A percentile compares a stretch with the other conserved stretches of the same genome.
These are phyloP conservation scores for Notarius lentiginosus DNA, from an alignment of 2,113 vertebrate genomes.

Conservation along the genomic window DNA sequence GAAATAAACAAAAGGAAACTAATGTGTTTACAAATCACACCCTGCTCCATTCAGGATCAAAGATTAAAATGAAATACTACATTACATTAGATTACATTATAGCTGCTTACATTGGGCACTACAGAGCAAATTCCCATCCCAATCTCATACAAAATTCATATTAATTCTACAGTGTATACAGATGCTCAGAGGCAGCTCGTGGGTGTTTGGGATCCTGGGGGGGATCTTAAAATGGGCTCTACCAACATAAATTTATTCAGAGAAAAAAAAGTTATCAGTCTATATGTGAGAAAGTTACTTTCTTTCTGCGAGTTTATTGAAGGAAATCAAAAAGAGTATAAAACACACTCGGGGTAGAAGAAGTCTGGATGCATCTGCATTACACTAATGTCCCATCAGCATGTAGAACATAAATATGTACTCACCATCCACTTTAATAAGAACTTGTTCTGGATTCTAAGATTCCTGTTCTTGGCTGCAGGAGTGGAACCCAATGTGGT, in stretches of 20 bases:
- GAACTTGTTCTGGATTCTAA: too few species aligned
- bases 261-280: background rate
- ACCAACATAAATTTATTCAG: background rate
- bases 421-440: too few species aligned
- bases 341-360: background rate
- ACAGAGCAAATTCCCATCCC: conserved; percentile 2
- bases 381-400: background rate
- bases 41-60: background rate
- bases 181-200: conserved; percentile 12
- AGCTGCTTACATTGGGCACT: background rate
- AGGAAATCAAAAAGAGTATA: background rate
- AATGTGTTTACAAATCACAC: background rate
- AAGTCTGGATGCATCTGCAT: background rate
- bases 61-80: background rate
- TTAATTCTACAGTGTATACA: background rate
- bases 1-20: background rate
- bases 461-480: too few species aligned
- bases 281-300: background rate
- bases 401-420: background rate
- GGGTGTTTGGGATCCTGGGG: conserved; percentile 13
- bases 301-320: background rate
- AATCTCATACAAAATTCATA: conserved; percentile 21
- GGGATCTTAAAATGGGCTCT: background rate
- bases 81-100: conserved; percentile 4
- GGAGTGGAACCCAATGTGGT: too few species aligned